phyloP scores from a whole-genome alignment of 2,888 invertebrate genomes.

The Lochmaea crataegi region DNA sequence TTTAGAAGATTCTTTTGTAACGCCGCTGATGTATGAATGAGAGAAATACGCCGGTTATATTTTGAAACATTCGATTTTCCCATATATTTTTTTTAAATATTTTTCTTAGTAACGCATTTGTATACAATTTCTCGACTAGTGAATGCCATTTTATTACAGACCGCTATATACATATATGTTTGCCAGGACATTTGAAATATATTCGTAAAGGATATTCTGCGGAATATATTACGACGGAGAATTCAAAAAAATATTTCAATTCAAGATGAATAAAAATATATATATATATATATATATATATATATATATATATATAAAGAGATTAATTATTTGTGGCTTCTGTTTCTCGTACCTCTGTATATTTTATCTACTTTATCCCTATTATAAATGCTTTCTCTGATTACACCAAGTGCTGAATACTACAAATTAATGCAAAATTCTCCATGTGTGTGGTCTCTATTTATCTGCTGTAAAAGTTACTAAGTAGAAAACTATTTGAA shows the following conservation, averaged over 20 bases:
- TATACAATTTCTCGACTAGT: constrained; percentile 7
- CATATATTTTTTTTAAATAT: not conserved
- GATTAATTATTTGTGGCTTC: not conserved
- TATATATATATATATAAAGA: too few species aligned
- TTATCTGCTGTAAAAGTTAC: not conserved
- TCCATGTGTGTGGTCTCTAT: not conserved
- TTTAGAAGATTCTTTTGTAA: not conserved
- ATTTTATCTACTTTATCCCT: constrained; percentile 30
- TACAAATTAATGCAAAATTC: constrained; percentile 9
- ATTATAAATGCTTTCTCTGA: constrained; percentile 21
- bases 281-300: too few species aligned
- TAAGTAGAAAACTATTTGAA: not conserved
- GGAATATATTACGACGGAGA: too few species aligned
- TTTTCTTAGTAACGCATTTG: not conserved
- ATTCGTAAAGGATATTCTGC: not conserved
- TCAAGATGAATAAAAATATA: too few species aligned
- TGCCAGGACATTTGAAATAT: not conserved
- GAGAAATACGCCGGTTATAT: not conserved
- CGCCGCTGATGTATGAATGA: not conserved
- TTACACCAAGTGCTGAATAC: not conserved
- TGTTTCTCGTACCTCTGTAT: not conserved
- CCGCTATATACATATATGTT: not conserved
- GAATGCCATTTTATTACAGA: not conserved
- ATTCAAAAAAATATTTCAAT: too few species aligned
- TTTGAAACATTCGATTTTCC: constrained; percentile 11